Percentiles rank a stretch among this genome's conserved stretches.
Evolutionary conservation across 2,888 invertebrate genomes (phyloP).

Genomic region (Ceriagrion tenellum): DNA sequence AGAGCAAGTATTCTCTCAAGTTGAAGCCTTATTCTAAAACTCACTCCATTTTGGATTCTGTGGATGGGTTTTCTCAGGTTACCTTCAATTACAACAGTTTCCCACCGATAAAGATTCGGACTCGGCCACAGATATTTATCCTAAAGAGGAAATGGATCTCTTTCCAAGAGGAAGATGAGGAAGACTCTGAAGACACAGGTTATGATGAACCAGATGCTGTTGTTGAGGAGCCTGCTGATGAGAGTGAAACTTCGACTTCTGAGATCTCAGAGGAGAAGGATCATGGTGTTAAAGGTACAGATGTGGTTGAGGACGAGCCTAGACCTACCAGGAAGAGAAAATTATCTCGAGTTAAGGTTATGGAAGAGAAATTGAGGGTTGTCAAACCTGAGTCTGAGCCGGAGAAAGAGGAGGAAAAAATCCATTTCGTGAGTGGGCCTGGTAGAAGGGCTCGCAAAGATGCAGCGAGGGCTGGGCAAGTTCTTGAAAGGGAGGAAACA

Average conservation of each 20-base stretch:
- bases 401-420: constrained; percentile 70
- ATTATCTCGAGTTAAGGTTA: constrained; percentile 76
- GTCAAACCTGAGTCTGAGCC: constrained; percentile 71
- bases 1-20: constrained; percentile 88
- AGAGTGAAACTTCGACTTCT: background rate
- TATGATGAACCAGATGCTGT: constrained; percentile 56
- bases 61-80: constrained; percentile 91
- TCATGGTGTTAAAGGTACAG: constrained; percentile 30
- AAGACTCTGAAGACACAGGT: constrained; percentile 23
- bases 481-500: constrained; percentile 61
- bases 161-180: constrained; percentile 72
- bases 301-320: constrained; percentile 60
- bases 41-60: constrained; percentile 86
- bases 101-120: constrained; percentile 86
- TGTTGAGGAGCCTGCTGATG: constrained; percentile 36
- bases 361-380: constrained; percentile 30
- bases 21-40: constrained; percentile 86
- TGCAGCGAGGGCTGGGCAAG: constrained; percentile 69
- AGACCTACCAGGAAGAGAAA: background rate
- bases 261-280: constrained; percentile 65
- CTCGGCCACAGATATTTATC: constrained; percentile 90
- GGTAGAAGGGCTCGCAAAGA: constrained; percentile 52
- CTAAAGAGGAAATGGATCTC: constrained; percentile 82
- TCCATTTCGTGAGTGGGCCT: constrained; percentile 6
- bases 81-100: constrained; percentile 88